These are phyloP conservation scores for Genyomyrus donnyi DNA, from an alignment of 2,113 vertebrate species.

Conservation along the genomic window DNA sequence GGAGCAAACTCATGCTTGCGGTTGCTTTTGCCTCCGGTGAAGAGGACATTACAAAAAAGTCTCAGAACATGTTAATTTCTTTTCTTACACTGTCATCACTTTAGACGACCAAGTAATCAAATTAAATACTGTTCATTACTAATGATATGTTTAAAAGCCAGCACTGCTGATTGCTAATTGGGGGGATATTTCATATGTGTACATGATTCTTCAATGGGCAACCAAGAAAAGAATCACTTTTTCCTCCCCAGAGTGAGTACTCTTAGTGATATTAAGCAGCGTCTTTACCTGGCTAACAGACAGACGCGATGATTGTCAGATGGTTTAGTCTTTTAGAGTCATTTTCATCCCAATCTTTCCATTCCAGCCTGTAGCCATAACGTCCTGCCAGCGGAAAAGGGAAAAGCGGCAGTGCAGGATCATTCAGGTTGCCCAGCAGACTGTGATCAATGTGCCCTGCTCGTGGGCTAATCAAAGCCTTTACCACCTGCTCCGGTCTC, in stretches of 20 bases:
- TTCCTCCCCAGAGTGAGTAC: not conserved
- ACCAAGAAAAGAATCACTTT: not conserved
- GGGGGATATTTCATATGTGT: not conserved
- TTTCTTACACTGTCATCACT: constrained; percentile 1
- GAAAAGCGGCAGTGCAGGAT: not conserved
- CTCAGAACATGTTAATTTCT: not conserved
- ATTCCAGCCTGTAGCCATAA: not conserved
- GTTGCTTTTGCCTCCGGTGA: not conserved
- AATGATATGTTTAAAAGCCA: not conserved
- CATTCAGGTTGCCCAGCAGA: not conserved
- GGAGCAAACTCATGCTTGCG: not conserved
- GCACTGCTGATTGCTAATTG: not conserved
- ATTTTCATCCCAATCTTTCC: not conserved
- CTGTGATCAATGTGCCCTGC: not conserved
- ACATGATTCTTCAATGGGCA: not conserved
- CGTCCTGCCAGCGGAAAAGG: not conserved
- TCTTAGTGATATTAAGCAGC: not conserved
- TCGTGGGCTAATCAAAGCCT: not conserved
- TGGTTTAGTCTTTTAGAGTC: not conserved
- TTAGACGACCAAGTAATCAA: constrained; percentile 14
- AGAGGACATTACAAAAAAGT: not conserved
- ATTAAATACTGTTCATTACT: not conserved
- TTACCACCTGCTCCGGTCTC: not conserved
- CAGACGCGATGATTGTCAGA: not conserved
- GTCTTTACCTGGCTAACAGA: not conserved